Evolutionary conservation across 1,140 invertebrate genomes (phyloP).

Genomic region (Drosophila rhopaloa): DNA sequence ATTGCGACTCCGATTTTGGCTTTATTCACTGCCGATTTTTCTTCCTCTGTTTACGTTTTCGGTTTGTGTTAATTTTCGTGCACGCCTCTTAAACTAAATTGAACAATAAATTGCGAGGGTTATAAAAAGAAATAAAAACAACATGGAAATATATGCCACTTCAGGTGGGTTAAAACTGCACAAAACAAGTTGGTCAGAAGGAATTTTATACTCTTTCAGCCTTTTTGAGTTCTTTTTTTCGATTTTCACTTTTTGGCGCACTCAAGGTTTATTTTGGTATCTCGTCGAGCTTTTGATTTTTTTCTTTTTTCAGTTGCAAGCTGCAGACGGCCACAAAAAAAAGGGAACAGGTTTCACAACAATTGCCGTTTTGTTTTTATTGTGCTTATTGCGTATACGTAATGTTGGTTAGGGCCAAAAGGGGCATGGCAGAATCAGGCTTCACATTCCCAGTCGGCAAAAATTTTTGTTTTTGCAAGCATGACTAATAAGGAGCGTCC

Average conservation of each 20-base stretch:
- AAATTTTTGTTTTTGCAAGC: slow-evolving; percentile 22
- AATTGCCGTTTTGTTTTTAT: slow-evolving; percentile 51
- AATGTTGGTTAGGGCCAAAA: slow-evolving; percentile 19
- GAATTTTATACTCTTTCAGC: slow-evolving; percentile 32
- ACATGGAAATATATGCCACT: slow-evolving; percentile 4
- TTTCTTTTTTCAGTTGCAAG: slow-evolving; percentile 22
- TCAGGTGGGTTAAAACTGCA: slow-evolving; percentile 51
- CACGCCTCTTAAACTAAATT: slow-evolving; percentile 57
- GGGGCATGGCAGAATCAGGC: slow-evolving; percentile 5
- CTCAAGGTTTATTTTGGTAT: slow-evolving; percentile 43
- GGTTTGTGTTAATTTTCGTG: slow-evolving; percentile 61
- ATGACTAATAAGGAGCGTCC: slow-evolving; percentile 63
- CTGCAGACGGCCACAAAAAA: slow-evolving; percentile 28
- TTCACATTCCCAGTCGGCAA: background rate
- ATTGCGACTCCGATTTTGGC: slow-evolving; percentile 4
- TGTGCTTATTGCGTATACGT: slow-evolving; percentile 50
- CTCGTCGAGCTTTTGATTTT: slow-evolving; percentile 28
- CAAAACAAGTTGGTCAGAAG: slow-evolving; percentile 48
- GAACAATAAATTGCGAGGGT: slow-evolving; percentile 39
- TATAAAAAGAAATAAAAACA: slow-evolving; percentile 25
- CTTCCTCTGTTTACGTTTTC: slow-evolving; percentile 37
- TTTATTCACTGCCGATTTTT: slow-evolving; percentile 20
- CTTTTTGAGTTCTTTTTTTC: slow-evolving; percentile 1
- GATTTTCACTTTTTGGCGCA: slow-evolving; percentile 38
- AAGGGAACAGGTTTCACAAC: slow-evolving; percentile 59